Conservation (phyloP, 2,888 invertebrate species). For the Morpho helenor region DNA sequence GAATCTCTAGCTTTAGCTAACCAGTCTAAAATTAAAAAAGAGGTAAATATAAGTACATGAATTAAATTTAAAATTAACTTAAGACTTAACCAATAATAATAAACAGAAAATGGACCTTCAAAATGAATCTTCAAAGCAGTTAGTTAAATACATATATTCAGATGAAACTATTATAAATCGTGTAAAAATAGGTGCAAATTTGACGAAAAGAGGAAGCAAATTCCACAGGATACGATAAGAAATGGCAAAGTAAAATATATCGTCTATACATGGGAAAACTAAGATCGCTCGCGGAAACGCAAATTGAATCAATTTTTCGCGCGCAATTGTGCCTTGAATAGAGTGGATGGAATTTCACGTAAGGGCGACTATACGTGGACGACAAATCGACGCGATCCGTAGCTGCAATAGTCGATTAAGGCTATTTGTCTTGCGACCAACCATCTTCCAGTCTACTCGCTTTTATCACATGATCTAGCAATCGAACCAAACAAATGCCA, state of each 20-base stretch:
- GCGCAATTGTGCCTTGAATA: conserved; percentile 50
- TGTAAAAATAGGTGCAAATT: not conserved
- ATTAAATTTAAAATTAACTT: too few species aligned
- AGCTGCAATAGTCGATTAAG: conserved; percentile 13
- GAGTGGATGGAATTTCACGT: conserved; percentile 15
- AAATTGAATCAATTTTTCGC: conserved; percentile 67
- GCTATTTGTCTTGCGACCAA: conserved; percentile 9
- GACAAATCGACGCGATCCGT: conserved; percentile 21
- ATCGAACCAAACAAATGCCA: conserved; percentile 2
- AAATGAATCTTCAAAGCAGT: not conserved
- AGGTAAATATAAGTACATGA: too few species aligned
- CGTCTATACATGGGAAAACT: conserved; percentile 30
- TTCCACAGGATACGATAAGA: not conserved
- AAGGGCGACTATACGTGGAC: conserved; percentile 16
- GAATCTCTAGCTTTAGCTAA: too few species aligned
- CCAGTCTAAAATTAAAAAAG: too few species aligned
- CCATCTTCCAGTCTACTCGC: conserved; percentile 2
- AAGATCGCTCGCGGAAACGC: conserved; percentile 56
- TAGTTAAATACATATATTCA: not conserved
- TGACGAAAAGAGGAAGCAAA: not conserved
- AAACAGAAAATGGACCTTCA: too few species aligned
- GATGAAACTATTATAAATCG: not conserved
- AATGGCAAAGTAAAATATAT: conserved; percentile 13
- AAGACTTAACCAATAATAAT: too few species aligned
- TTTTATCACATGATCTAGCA: conserved; percentile 8